Evolutionary conservation across 2,888 invertebrate species (phyloP), one percentile per base, ranked within the genome.

Genomic region (Strigamia crassipes): DNA sequence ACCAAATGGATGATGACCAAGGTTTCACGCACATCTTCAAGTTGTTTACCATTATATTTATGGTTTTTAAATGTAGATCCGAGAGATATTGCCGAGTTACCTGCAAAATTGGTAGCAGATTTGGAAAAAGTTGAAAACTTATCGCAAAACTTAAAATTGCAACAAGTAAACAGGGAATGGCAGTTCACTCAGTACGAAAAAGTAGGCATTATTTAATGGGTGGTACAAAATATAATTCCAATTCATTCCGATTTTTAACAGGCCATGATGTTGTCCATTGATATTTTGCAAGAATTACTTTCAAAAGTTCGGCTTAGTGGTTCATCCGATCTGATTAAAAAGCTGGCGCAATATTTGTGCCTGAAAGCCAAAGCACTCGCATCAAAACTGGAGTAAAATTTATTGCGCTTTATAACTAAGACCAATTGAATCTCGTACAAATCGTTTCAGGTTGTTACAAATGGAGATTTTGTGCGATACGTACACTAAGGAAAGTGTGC

Each of bases 141-240:
- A 5, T 12, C 73, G 31, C 12, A 31, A 31, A 27, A 31, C 31
- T 73, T 73, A 31, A 73, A 73, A 73, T 31, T 73, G 9, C 27
- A 73, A 73, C 27, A 31, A 73, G 12, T 31, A 12, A 73, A 12
- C 15, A 73, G n/a, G 31, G 73, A 73, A 27, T 73, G 73, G 73
- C 73, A 73, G 27, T 73, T 73, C 23, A 73, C 73, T 73, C 73
- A 73, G 27, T 73, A 31, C 31, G 73, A 73, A 31, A 73, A 73
- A 73, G 73, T 31, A 73, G 23, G n/a, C 3, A 66, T 23, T 21
- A 66, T 23, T 21, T 66, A 21, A 66, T 21, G 9, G 21, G 9
- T 61, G 13, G 23, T n/a, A 3, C 4, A 23, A 1, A 27, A 61
- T 78, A 13, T 12, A n/a, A n/a, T 78, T 78, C 6, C 13, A 78